Evolutionary conservation across 1,140 invertebrate species (phyloP), one percentile per base, ranked within the genome.

Genomic region (Bursaphelenchus mucronatus): DNA sequence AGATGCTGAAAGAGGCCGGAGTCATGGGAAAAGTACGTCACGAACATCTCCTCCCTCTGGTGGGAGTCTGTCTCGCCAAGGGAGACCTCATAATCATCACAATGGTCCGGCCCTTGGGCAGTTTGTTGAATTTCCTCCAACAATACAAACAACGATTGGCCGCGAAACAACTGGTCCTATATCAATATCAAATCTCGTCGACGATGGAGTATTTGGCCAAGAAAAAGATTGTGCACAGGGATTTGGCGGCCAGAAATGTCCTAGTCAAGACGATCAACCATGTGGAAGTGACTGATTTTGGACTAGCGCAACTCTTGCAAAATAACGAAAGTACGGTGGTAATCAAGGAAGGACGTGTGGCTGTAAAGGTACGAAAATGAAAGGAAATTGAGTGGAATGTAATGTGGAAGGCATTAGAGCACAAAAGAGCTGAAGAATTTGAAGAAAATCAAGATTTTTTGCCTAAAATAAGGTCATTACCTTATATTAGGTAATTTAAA

Each of bases 271-370:
- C 89, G 0, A 90, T 91, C 0, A 89, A 88, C 44, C 91, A 90
- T 81, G 90, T 97, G 0, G 96, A 97, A 84, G 97, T 98, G 66
- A 97, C 94, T 5, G 95, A 98, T 83, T 98, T 98, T 80, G 95
- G 95, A 8, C 54, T 76, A 21, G 76, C 74, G 11, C 72, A 76
- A 50, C 76, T 76, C 65, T 40, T 78, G 10, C 59, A 76, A 51
- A 21, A 54, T 8, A 61, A 52, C 39, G 74, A 76, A 41, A 50
- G 55, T 17, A 62, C 64, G 46, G 59, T 77, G 10, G 61, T 67
- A 50, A 56, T 77, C 8, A 43, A 47, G n/a, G 55, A 68, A 15
- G 66, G 47, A 15, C 13, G 57, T 5, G 57, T 59, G 44, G 57
- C 57, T n/a, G 57, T 59, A n/a, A 59, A 59, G 30, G 30, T 30